These are phyloP conservation scores for Pantherophis alleghaniensis DNA, from an alignment of 2,797 vertebrate genomes.

Conservation along the genomic window DNA sequence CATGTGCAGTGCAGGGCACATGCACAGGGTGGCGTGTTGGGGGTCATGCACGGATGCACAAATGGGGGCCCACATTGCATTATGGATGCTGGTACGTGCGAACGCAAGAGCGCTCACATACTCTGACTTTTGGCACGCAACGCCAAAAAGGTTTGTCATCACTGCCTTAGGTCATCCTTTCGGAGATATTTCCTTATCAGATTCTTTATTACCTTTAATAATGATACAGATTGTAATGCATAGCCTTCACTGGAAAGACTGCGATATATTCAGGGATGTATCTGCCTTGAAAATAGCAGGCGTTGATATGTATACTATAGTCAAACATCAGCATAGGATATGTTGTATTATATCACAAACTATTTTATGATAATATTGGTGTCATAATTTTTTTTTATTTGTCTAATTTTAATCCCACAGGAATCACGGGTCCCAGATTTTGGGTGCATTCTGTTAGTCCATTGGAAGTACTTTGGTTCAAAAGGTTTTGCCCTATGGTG, in stretches of 20 bases:
- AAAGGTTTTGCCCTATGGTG: background rate
- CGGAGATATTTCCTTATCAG: background rate
- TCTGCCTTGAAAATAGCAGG: background rate
- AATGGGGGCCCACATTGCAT: no score
- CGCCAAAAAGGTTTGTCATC: no score
- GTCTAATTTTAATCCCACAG: background rate
- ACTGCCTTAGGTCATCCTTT: background rate
- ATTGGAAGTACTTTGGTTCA: background rate
- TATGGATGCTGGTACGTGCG: no score
- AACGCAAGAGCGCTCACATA: no score
- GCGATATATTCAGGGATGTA: background rate
- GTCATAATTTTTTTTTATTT: background rate
- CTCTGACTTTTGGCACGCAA: no score
- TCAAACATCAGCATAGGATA: background rate
- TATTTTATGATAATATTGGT: background rate
- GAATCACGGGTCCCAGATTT: background rate
- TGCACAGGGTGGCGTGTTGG: no score
- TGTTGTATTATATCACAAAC: background rate
- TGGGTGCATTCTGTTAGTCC: background rate
- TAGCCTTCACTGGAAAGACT: background rate
- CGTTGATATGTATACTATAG: background rate
- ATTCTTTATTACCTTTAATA: background rate
- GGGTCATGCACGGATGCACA: no score
- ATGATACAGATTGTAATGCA: background rate
- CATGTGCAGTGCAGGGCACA: no score